Evolutionary conservation across 2,113 vertebrate species (phyloP), one percentile per base, ranked within the genome.

Genomic region (Alosa alosa): DNA sequence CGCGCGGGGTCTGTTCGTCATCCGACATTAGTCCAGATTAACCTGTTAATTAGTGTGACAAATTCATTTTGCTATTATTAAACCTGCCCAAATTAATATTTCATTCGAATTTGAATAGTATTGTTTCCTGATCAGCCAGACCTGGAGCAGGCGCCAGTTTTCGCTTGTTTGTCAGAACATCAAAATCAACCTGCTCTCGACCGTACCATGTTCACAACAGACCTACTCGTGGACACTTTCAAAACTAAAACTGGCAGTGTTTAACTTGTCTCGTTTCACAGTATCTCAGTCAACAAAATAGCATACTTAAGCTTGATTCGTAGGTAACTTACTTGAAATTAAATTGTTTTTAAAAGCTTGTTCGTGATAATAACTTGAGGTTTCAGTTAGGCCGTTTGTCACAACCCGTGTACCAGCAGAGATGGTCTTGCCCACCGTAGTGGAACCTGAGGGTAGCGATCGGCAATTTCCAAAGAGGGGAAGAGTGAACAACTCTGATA

Each of bases 391-490:
- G 50, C 50, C 31, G n/a, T 78, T 36, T 39, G 72, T 39, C 36
- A 68, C 25, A 68, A 68, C 22, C 64, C 13, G 36, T 17, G 15
- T 13, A 5, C 36, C 31, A 39, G 9, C 31, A 47, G 50, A 83
- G 90, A 90, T 97, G 96, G 96, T 96, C 94, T 85, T 87, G 88
- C 93, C 96, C 92, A 93, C 92, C 90, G 93, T 92, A 88, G 94
- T 88, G 86, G 93, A 94, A 93, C 91, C 86, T 89, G 88, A 89
- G 93, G 94, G 95, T 94, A 93, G 94, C 92, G 91, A 91, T 86
- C 41, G 88, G 91, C 87, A 88, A 83, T 45, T 86, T 57, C 36
- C n/a, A 39, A 82, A 60, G 55, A 72, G 44, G 18, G 60, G 47
- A 83, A 78, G 72, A 78, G 72, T 78, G 72, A 78, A 31, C 64